Base-by-base conservation (phyloP, 1,140 invertebrate species). In the Macrostomum lignano region DNA sequence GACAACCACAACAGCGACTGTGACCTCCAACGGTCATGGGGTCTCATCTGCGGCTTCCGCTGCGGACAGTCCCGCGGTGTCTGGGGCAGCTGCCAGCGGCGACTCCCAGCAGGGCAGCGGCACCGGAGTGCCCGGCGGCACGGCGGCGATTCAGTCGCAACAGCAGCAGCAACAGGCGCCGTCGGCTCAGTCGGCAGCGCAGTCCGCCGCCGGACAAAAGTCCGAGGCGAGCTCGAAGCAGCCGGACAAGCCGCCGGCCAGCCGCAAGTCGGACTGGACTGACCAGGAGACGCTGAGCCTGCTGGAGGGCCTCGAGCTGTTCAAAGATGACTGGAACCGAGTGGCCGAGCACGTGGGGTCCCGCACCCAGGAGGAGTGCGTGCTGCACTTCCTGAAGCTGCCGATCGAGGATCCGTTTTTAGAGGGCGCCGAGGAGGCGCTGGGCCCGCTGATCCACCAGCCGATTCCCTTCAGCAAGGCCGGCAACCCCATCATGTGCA, bases 311-410 rank as follows among this genome's bases (percentile, higher is more conserved):
- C 56, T 98, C 33, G 91, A 98, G 61, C 62, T 96, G 64, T 91
- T 84, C 58, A 86, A 86, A 52, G 91, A 98, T 59, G 91, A 98
- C 57, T 98, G 91, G 91, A 98, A 98, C 62, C 82, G 93, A 59
- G 35, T 34, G 13, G 24, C 33, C 7, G 28, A 25, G 22, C 37
- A 38, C 15, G 36, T 38, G 17, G 37, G 37, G 3, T 30, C 25
- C 9, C 36, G 36, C 9, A 38, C 33, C 9, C 37, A 52, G 38
- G 88, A 98, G 51, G 91, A 98, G 60, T 98, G 91, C 56, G 96
- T 98, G 42, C 62, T 98, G 24, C 81, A 94, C 49, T 98, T 98
- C 61, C 60, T 98, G 13, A 65, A 86, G 26, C 61, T 98, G 40
- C 91, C 91, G 3, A 96, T 98, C 45, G 86, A 96, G 61, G 88